Base-by-base conservation (phyloP, 2,797 vertebrate genomes). In the Spheniscus humboldti region DNA sequence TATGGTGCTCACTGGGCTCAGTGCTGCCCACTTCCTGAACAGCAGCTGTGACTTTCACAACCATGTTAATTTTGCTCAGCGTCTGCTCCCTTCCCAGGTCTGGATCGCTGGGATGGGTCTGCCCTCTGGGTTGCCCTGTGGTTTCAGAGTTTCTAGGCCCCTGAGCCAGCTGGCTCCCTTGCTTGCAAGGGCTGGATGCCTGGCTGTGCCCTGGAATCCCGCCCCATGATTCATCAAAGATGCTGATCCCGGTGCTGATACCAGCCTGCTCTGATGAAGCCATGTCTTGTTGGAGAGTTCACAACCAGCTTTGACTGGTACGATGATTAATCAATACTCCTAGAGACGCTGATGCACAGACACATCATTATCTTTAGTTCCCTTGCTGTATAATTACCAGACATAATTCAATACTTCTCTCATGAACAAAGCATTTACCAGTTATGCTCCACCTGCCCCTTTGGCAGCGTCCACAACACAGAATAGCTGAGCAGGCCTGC, bases 361-460 rank as follows among this genome's bases (percentile, higher is more conserved):
- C 72, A 84, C 60, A 84, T 68, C 73, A 62, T 81, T 86, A 86
- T 59, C 50, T 72, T 74, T 91, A 81, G 77, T 79, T 77, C 53
- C 59, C 81, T 80, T 60, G 48, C 72, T 77, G 50, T 86, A 62
- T 92, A 88, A 89, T 93, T 94, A 82, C 53, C 47, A 86, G 78
- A 50, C 53, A 59, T 82, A 93, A 96, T 86, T 91, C 90, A 91
- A 16, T 91, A 88, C 80, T 83, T 91, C 92, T 92, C 57, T 62
- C 78, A 81, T 75, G 93, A 95, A 69, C 39, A 71, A 85, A 87
- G 93, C 88, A 81, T 67, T 95, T 89, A 71, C 75, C 81, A 83
- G 75, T 86, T 92, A 71, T 80, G 80, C 45, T 95, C 88, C 95
- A 96, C 91, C 91, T 96, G 93, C 91, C 81, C 90, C 86, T 93